Base-by-base conservation (phyloP, 2,888 invertebrate genomes). In the Erebia ligea region DNA sequence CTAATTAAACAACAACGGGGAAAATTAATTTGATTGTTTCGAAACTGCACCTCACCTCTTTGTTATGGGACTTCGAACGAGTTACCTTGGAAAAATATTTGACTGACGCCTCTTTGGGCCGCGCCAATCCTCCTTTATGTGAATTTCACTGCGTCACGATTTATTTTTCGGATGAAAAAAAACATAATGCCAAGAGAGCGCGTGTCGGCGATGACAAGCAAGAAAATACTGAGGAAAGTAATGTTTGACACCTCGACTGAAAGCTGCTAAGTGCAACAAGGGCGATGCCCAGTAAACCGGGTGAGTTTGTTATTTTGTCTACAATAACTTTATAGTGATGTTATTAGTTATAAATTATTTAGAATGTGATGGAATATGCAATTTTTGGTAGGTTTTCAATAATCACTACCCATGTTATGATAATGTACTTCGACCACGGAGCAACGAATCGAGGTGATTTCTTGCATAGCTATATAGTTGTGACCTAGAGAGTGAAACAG, bases 1-100 rank as follows among this genome's bases (percentile, higher is more conserved):
- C 92, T 92, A 92, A 92, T 92, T 92, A 92, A 92, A 92, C 91
- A 91, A 91, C 91, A 92, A 91, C 91, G 90, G 89, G 87, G 90
- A 89, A 91, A 91, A 92, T 92, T 91, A 91, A 92, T 91, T 91
- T 89, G 89, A 92, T 92, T 92, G 92, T 91, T 91, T 89, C 89
- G 88, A 87, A 89, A 88, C 87, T 87, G 84, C 86, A 88, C 86
- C 88, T 13, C 34, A 34, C 34, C 45, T 89, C 89, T 90, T 90
- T 92, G 89, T 90, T 85, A 82, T 82, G 81, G 79, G 83, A 83
- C 82, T 84, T 82, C 80, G 83, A 84, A 86, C 84, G 83, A 82
- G 87, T 91, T 91, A 91, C 89, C 89, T 89, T 83, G 81, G 80
- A 86, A 90, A 86, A 88, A 86, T 85, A 83, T 86, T 85, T 82